Conservation (phyloP, 1,140 invertebrate genomes). For the Drosophila ohnishii region DNA sequence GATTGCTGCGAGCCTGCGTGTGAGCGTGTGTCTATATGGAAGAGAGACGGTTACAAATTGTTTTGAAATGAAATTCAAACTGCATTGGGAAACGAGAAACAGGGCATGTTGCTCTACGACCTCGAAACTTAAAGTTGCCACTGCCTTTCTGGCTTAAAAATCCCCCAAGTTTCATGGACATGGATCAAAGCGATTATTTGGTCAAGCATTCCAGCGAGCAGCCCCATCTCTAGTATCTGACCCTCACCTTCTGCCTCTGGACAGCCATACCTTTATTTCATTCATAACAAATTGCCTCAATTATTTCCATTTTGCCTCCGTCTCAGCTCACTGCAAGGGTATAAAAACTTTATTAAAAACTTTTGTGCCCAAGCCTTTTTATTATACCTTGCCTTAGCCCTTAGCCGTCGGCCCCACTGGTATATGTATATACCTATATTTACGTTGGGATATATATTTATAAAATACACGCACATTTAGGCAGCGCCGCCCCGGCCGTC, state of each 20-base stretch:
- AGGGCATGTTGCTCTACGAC: slow-evolving; percentile 34
- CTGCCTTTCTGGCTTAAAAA: background rate
- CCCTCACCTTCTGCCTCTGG: background rate
- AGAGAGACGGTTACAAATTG: slow-evolving; percentile 74
- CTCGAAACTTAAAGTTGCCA: slow-evolving; percentile 14
- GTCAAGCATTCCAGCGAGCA: background rate
- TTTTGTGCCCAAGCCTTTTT: slow-evolving; percentile 75
- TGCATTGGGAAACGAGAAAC: slow-evolving; percentile 18
- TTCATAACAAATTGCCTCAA: slow-evolving; percentile 76
- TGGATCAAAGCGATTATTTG: slow-evolving; percentile 38
- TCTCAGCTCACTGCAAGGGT: slow-evolving; percentile 32
- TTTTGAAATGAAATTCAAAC: slow-evolving; percentile 79
- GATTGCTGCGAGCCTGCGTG: slow-evolving; percentile 61
- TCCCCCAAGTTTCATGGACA: background rate
- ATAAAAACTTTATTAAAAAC: slow-evolving; percentile 82
- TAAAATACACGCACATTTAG: slow-evolving; percentile 78
- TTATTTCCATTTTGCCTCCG: slow-evolving; percentile 58
- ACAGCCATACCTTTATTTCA: slow-evolving; percentile 49
- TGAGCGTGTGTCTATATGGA: slow-evolving; percentile 37
- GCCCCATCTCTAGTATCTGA: background rate
- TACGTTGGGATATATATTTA: slow-evolving; percentile 58
- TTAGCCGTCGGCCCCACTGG: slow-evolving; percentile 7
- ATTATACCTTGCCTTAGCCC: slow-evolving; percentile 39
- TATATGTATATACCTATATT: slow-evolving; percentile 31
- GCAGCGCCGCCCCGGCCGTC: slow-evolving; percentile 1